A percentile compares a stretch with the other conserved stretches of the same genome.
phyloP scores from a whole-genome alignment of 2,797 vertebrate species.

The Acomys russatus region DNA sequence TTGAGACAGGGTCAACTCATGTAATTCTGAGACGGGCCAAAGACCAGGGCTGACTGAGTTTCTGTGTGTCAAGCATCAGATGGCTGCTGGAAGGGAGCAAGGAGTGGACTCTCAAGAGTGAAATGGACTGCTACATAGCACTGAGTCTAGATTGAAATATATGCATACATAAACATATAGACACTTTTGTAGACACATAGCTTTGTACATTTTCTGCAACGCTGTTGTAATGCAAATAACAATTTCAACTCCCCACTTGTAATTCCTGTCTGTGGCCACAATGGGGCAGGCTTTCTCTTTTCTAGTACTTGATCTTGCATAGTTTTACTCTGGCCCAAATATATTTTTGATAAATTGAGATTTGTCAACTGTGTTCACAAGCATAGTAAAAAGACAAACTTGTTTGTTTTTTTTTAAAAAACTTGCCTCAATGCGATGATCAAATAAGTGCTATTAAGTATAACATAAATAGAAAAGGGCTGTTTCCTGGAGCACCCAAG shows the following conservation, averaged over 20 bases:
- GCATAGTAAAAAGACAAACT: constrained; percentile 45
- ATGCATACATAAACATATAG: background rate
- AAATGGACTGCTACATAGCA: background rate
- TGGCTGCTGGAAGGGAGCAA: background rate
- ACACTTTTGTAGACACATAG: constrained; percentile 25
- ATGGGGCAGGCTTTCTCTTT: constrained; percentile 50
- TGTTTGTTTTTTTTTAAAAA: constrained; percentile 52
- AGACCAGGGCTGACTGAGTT: background rate
- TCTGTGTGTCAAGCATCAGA: background rate
- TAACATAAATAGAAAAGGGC: constrained; percentile 24
- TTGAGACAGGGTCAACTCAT: no score
- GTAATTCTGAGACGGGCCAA: background rate
- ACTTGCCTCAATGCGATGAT: constrained; percentile 38
- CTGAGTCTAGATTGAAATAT: background rate
- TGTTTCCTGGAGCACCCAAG: background rate
- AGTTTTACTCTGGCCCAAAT: constrained; percentile 23
- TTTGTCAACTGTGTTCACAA: constrained; percentile 29
- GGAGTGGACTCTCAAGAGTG: background rate
- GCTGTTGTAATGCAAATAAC: background rate
- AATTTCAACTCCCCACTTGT: background rate
- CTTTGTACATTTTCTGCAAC: background rate
- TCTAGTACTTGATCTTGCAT: background rate
- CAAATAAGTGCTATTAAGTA: constrained; percentile 47
- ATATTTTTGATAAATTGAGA: constrained; percentile 41
- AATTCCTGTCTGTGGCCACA: constrained; percentile 69